These are phyloP conservation scores for Sebastes elongatus DNA, from an alignment of 2,797 vertebrate species.

Conservation along the genomic window DNA sequence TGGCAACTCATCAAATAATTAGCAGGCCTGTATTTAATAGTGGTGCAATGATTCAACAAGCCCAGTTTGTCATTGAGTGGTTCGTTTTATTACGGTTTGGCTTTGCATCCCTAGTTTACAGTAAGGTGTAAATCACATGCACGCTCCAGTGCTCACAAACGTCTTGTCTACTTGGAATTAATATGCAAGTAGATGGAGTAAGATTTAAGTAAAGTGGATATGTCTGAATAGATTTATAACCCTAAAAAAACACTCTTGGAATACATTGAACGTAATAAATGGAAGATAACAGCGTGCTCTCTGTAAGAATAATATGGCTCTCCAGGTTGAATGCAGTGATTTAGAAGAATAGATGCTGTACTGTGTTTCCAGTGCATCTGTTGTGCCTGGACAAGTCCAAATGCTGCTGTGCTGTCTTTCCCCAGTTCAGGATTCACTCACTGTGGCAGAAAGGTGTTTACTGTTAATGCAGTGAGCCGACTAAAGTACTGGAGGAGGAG, in stretches of 20 bases:
- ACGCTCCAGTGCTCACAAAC: not conserved
- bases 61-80: too few relatives aligned
- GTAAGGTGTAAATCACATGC: not conserved
- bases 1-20: too few relatives aligned
- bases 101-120: not conserved
- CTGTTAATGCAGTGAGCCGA: slow-evolving; percentile 53
- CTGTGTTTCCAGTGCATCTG: slow-evolving; percentile 8
- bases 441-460: slow-evolving; percentile 60
- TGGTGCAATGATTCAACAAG: too few relatives aligned
- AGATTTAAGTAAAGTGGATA: not conserved
- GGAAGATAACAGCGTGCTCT: not conserved
- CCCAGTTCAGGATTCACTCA: slow-evolving; percentile 11
- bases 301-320: not conserved
- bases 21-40: too few relatives aligned
- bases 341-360: slow-evolving; percentile 29
- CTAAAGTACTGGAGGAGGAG: slow-evolving; percentile 43
- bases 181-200: not conserved
- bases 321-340: slow-evolving; percentile 12
- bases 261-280: not conserved
- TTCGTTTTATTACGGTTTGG: too few relatives aligned
- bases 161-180: not conserved
- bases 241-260: not conserved
- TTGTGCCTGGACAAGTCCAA: slow-evolving; percentile 52
- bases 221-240: not conserved
- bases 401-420: slow-evolving; percentile 49